Evolutionary conservation across 2,113 vertebrate genomes (phyloP), one percentile per base, ranked within the genome.

Genomic region (Uria aalge): DNA sequence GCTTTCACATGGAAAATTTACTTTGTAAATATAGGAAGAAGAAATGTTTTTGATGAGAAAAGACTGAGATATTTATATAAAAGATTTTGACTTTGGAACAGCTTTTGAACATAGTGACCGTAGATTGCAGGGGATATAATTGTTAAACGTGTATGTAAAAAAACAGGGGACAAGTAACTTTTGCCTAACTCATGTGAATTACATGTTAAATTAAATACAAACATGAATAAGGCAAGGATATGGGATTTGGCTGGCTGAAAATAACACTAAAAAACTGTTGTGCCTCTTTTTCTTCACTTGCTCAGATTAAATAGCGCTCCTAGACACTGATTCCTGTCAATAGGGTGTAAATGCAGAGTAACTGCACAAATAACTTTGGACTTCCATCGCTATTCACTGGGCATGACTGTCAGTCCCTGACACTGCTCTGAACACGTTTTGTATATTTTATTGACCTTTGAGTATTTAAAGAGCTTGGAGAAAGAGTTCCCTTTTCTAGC

Each of bases 31-130:
- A 89, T 30, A 53, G 69, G 69, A 74, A 73, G 48, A 94, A 94
- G 41, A 79, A 90, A 82, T 78, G 41, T 15, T 43, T 96, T 91
- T 94, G 78, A 92, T 93, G 72, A 84, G 81, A 90, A 95, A 97
- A 60, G 15, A 83, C 14, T 63, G 72, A 90, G 67, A 68, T 80
- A 95, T 62, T 92, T 90, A 10, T 86, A 56, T 40, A 79, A 79
- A 50, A 64, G 45, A 83, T 41, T 82, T 53, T 86, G 10, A 68
- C 34, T 86, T 86, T 63, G 34, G 41, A 92, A 90, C 17, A 90
- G 40, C 3, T 27, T 41, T 76, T 11, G 40, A 89, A 43, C 20
- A 55, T 21, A 53, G 32, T 48, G n/a, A 20, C 18, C 60, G 43
- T 45, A 16, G 73, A 53, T 50, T 80, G 74, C 22, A 75, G 26